Evolutionary conservation across 64 coral and sea anemone species (phyloP).

Genomic region (Porites lutea): DNA sequence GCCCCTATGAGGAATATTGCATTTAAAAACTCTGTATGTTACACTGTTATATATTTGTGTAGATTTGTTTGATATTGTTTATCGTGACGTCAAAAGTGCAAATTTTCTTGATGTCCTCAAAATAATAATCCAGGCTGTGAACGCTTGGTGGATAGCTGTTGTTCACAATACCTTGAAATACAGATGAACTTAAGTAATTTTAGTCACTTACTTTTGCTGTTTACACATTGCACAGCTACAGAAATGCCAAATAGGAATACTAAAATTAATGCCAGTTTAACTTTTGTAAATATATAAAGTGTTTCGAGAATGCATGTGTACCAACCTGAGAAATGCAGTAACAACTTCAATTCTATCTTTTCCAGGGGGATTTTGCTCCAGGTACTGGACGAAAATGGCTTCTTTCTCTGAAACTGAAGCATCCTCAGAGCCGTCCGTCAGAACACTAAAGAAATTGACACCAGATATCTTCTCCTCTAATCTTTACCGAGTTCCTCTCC

Average conservation of each 20-base stretch:
- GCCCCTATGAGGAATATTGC: background rate
- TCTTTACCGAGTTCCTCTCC: constrained; percentile 57
- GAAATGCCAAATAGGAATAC: constrained; percentile 18
- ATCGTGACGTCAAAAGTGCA: constrained; percentile 5
- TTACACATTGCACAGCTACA: background rate
- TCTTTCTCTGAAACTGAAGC: constrained; percentile 75
- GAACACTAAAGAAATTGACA: constrained; percentile 76
- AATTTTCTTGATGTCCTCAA: constrained; percentile 3
- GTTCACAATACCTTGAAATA: constrained; percentile 4
- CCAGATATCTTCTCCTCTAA: constrained; percentile 72
- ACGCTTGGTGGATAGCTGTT: constrained; percentile 6
- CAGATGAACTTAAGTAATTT: constrained; percentile 11
- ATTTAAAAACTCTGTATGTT: constrained; percentile 9
- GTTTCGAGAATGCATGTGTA: background rate
- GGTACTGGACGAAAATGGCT: constrained; percentile 75
- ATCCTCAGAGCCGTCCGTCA: constrained; percentile 76
- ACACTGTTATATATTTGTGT: background rate
- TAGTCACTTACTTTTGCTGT: background rate
- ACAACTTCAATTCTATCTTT: constrained; percentile 68
- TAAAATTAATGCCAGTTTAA: background rate
- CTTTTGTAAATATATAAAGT: background rate
- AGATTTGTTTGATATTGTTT: constrained; percentile 10
- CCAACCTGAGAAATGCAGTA: constrained; percentile 61
- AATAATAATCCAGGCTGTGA: constrained; percentile 4
- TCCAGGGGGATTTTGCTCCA: constrained; percentile 69